Percentiles rank a stretch among this genome's conserved stretches.
Evolutionary conservation across 2,113 vertebrate genomes (phyloP).

Genomic region (Pampusana beccarii): DNA sequence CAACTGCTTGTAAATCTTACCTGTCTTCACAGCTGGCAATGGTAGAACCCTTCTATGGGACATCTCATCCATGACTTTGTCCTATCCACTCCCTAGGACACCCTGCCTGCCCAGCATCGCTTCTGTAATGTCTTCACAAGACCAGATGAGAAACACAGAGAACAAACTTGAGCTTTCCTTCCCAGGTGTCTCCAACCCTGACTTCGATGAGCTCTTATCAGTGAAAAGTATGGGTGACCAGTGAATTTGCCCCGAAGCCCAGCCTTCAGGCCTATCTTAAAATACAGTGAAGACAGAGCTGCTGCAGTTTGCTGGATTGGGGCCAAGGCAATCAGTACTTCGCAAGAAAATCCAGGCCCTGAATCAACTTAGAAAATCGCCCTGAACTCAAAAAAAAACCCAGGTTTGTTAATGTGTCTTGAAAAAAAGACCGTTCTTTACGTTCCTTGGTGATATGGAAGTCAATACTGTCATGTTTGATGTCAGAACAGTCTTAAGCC

Average conservation of each 20-base stretch:
- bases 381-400: neutral
- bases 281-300: neutral
- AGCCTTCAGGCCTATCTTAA: neutral
- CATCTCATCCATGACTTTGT: neutral
- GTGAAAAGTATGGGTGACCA: neutral
- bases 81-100: neutral
- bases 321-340: neutral
- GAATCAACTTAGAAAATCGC: neutral
- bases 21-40: neutral
- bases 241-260: neutral
- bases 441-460: neutral
- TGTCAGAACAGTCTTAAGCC: neutral
- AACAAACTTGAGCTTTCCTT: neutral
- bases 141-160: neutral
- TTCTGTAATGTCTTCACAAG: neutral
- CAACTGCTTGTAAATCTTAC: neutral
- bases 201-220: neutral
- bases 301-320: neutral
- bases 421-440: neutral
- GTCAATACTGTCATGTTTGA: neutral
- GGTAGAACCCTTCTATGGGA: neutral
- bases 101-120: neutral
- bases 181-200: neutral
- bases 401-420: neutral
- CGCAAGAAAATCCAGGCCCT: neutral